Conservation (phyloP, 2,113 vertebrate species). For the Donacobius atricapilla region DNA sequence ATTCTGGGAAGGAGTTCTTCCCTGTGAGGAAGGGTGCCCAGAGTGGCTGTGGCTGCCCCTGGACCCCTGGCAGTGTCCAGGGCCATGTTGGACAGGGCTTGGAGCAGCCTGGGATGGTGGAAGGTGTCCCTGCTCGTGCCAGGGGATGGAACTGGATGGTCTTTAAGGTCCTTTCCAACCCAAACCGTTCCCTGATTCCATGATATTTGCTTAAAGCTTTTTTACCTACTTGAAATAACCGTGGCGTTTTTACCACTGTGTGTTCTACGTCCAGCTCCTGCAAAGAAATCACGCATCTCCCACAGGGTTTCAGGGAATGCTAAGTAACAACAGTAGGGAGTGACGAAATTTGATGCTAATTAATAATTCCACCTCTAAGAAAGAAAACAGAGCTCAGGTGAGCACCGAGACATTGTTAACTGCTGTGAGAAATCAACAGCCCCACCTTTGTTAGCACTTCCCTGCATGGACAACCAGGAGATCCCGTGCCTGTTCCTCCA, state of each 20-base stretch:
- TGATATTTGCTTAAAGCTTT: neutral
- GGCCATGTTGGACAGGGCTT: rapidly evolving
- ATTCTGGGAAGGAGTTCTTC: neutral
- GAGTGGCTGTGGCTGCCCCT: neutral
- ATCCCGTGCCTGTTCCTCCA: neutral
- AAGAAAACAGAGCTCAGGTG: neutral
- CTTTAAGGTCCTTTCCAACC: neutral
- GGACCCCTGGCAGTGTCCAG: neutral
- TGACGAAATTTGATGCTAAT: neutral
- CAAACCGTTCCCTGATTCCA: neutral
- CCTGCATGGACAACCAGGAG: neutral
- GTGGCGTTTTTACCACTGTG: neutral
- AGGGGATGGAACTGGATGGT: rapidly evolving
- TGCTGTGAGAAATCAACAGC: neutral
- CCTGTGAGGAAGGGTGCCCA: rapidly evolving
- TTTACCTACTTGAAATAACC: neutral
- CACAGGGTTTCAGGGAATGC: neutral
- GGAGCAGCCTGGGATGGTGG: rapidly evolving
- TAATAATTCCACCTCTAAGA: neutral
- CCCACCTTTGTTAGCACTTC: neutral
- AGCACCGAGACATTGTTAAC: neutral
- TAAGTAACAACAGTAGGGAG: neutral
- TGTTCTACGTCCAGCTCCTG: neutral
- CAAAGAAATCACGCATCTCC: neutral
- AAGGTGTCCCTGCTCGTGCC: neutral